These are phyloP conservation scores for Bubo blakistoni DNA, from an alignment of 2,113 vertebrate species.

Conservation along the genomic window DNA sequence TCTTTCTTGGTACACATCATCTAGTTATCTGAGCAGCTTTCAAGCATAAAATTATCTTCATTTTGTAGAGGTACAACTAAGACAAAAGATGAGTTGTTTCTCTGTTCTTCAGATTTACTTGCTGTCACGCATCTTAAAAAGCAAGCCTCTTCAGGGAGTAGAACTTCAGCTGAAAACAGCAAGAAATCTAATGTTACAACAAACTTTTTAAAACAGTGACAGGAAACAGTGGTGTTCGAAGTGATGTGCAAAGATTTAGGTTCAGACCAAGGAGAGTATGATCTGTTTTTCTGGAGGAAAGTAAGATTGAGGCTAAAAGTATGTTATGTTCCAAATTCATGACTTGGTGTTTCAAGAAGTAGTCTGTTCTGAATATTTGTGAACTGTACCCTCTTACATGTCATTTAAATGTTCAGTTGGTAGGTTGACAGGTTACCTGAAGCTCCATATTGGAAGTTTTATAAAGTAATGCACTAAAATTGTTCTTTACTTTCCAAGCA, in stretches of 20 bases:
- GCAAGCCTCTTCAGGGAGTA: background rate
- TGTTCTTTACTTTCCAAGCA: background rate
- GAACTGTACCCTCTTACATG: background rate
- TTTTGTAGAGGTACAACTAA: background rate
- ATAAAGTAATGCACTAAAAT: background rate
- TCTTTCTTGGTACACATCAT: background rate
- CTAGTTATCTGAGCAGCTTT: background rate
- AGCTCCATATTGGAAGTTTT: background rate
- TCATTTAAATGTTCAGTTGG: background rate
- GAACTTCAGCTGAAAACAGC: background rate
- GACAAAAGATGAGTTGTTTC: background rate
- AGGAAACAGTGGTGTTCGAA: background rate
- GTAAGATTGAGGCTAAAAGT: background rate
- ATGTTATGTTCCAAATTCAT: background rate
- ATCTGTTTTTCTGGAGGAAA: background rate
- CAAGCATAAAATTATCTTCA: background rate
- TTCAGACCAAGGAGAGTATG: background rate
- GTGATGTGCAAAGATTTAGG: background rate
- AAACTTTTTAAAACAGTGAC: background rate
- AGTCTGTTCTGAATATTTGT: background rate
- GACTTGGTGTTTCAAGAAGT: background rate
- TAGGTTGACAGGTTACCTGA: background rate
- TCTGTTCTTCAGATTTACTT: background rate
- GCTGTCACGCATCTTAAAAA: background rate
- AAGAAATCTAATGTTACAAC: background rate